phyloP scores from a whole-genome alignment of 2,113 vertebrate species.

The Pelodiscus sinensis region DNA sequence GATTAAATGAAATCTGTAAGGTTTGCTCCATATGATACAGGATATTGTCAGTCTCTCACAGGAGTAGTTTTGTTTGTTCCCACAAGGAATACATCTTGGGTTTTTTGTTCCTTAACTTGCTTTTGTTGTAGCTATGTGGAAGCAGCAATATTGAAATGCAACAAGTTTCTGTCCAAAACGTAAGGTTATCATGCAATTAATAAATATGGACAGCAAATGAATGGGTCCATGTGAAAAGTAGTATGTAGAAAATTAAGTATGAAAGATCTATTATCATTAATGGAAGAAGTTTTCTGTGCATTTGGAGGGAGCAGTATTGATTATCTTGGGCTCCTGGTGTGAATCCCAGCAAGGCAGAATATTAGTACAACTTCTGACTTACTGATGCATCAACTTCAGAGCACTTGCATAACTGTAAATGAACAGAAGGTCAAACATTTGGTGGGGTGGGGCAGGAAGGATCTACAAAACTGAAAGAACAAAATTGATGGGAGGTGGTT shows the following conservation, averaged over 20 bases:
- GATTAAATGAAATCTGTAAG: background rate
- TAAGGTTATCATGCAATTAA: constrained; percentile 72
- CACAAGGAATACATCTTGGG: background rate
- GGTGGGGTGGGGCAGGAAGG: background rate
- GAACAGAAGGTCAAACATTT: background rate
- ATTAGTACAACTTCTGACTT: fast-evolving
- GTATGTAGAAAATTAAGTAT: background rate
- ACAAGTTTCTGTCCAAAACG: constrained; percentile 91
- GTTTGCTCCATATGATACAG: background rate
- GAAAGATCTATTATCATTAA: background rate
- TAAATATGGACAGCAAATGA: background rate
- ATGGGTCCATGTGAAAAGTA: background rate
- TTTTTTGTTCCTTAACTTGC: constrained; percentile 75
- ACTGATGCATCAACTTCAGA: background rate
- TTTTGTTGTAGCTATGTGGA: constrained; percentile 89
- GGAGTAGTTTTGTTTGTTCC: background rate
- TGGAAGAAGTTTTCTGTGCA: background rate
- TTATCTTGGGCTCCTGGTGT: background rate
- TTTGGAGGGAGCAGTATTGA: background rate
- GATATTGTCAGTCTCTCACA: background rate
- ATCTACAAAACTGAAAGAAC: background rate
- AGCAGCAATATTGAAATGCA: constrained; percentile 96
- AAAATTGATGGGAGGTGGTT: background rate
- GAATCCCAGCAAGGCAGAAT: background rate
- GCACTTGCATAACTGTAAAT: background rate